Conservation (phyloP, 2,113 vertebrate species). For the Odocoileus virginianus region DNA sequence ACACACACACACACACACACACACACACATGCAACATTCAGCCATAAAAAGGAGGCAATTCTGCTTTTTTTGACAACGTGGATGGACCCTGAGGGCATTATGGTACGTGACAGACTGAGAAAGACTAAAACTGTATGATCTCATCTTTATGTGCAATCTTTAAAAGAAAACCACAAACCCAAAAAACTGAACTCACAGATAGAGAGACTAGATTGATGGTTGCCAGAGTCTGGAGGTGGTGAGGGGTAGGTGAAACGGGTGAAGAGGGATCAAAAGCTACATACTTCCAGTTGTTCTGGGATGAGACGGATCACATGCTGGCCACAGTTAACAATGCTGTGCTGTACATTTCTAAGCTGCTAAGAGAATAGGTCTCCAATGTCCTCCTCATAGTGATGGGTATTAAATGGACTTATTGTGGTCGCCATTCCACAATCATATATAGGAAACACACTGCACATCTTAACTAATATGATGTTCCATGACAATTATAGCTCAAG, state of each 20-base stretch:
- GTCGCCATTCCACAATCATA: neutral
- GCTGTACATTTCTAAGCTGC: neutral
- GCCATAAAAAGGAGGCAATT: neutral
- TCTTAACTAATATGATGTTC: neutral
- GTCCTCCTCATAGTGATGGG: neutral
- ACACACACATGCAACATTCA: neutral
- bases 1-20: neutral
- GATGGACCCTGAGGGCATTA: neutral
- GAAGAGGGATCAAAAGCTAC: neutral
- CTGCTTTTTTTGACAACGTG: neutral
- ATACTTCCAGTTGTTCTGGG: neutral
- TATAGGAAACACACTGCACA: neutral
- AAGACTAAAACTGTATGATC: neutral
- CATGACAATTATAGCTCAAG: neutral
- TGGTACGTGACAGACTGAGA: neutral
- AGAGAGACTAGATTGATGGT: neutral
- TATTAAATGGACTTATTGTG: neutral
- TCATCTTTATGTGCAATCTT: neutral
- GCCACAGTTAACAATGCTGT: neutral
- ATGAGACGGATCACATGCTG: fast-evolving
- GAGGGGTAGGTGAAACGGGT: neutral
- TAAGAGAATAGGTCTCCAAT: no score
- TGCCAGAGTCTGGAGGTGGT: neutral
- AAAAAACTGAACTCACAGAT: neutral
- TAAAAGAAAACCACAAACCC: neutral